phyloP scores from a whole-genome alignment of 2,113 vertebrate species.

The Oophaga pumilio region DNA sequence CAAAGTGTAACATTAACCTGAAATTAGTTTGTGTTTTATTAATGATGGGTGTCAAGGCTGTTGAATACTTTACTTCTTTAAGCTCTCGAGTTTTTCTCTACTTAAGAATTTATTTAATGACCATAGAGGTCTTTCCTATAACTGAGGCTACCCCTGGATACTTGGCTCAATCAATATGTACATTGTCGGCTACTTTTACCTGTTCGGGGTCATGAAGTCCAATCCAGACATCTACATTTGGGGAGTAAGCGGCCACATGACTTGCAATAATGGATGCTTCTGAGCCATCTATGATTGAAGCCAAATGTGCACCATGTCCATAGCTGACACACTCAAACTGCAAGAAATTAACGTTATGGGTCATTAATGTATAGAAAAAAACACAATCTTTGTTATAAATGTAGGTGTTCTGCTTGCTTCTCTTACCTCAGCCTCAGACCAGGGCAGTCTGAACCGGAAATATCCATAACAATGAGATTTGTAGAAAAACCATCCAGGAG shows the following conservation, averaged over 20 bases:
- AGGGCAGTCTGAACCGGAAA: background rate
- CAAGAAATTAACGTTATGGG: background rate
- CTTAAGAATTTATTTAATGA: background rate
- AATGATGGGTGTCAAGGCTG: too few relatives aligned
- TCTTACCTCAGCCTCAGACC: slow-evolving; percentile 40
- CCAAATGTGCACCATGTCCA: slow-evolving; percentile 44
- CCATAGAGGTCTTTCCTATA: background rate
- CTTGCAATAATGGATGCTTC: slow-evolving; percentile 37
- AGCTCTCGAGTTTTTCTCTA: too few relatives aligned
- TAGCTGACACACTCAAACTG: slow-evolving; percentile 51
- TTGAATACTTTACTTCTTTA: too few relatives aligned
- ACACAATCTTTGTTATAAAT: background rate
- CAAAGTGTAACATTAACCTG: too few relatives aligned
- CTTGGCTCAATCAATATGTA: background rate
- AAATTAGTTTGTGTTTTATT: too few relatives aligned
- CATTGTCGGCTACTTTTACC: slow-evolving; percentile 1
- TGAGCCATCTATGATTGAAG: slow-evolving; percentile 24
- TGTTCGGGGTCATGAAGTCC: slow-evolving; percentile 51
- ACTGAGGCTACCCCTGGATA: background rate
- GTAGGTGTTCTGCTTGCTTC: background rate
- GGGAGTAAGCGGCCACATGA: background rate
- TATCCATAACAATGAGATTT: slow-evolving; percentile 42
- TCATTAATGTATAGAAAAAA: background rate
- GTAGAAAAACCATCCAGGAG: slow-evolving; percentile 36
- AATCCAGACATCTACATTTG: slow-evolving; percentile 27